These are phyloP conservation scores for Ashinkailepas kermadecensis DNA, from an alignment of 2,888 invertebrate genomes.

Conservation along the genomic window DNA sequence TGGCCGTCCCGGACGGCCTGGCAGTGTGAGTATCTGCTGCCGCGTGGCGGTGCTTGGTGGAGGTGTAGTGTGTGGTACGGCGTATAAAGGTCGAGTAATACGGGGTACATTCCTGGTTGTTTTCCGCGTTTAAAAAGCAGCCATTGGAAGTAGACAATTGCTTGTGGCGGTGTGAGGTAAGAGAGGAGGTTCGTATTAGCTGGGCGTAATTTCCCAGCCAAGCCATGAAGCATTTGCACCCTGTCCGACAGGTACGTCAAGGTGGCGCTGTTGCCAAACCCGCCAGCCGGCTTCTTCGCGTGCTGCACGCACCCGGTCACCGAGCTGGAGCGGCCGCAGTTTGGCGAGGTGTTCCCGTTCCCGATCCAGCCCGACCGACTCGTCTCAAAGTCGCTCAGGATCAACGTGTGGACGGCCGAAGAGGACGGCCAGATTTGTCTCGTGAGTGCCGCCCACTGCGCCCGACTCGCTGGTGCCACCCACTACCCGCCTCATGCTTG, in stretches of 20 bases:
- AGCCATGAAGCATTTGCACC: too few relatives aligned
- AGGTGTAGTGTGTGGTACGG: too few relatives aligned
- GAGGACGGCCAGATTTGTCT: conserved; percentile 37
- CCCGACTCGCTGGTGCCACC: too few relatives aligned
- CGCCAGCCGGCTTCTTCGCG: conserved; percentile 47
- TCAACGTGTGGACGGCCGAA: conserved; percentile 71
- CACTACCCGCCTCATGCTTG: too few relatives aligned
- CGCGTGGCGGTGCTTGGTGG: too few relatives aligned
- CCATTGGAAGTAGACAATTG: too few relatives aligned
- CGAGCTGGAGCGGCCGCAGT: conserved; percentile 65
- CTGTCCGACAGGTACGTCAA: conserved; percentile 58
- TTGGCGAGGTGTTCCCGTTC: conserved; percentile 69
- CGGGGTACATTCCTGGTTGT: too few relatives aligned
- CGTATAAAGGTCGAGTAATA: too few relatives aligned
- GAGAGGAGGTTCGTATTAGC: too few relatives aligned
- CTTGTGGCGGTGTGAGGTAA: too few relatives aligned
- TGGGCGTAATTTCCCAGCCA: too few relatives aligned
- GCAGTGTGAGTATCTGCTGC: conserved; percentile 69
- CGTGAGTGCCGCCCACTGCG: neutral
- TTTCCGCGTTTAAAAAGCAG: too few relatives aligned
- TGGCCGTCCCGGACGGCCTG: conserved; percentile 73
- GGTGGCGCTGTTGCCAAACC: conserved; percentile 62
- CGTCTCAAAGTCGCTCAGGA: conserved; percentile 80
- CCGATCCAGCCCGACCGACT: conserved; percentile 65
- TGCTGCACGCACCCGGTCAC: conserved; percentile 62